Conservation (phyloP, 2,888 invertebrate genomes). For the Anoplius nigerrimus region DNA sequence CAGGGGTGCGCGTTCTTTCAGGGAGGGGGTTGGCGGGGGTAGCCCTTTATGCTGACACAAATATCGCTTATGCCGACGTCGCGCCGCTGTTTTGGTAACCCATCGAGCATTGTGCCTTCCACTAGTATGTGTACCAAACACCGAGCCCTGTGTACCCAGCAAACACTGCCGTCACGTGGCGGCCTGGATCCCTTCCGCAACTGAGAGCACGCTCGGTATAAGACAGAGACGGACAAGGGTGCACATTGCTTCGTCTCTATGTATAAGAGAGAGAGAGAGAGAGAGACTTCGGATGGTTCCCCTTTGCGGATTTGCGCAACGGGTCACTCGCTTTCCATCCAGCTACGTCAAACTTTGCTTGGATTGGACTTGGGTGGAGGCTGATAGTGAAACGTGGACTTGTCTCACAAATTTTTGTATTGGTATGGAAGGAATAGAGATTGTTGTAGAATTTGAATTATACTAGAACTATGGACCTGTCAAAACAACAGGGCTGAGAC, state of each 20-base stretch:
- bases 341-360: neutral
- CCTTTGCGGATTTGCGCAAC: constrained; percentile 63
- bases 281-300: constrained; percentile 35
- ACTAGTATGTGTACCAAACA: constrained; percentile 69
- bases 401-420: no score
- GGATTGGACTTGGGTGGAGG: no score
- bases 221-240: no score
- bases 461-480: no score
- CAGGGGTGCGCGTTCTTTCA: neutral
- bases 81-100: constrained; percentile 74
- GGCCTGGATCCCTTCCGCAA: constrained; percentile 55
- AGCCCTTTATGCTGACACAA: constrained; percentile 74
- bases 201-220: constrained; percentile 23
- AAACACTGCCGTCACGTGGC: constrained; percentile 73
- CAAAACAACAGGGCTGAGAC: no score
- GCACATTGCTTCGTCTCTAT: no score
- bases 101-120: constrained; percentile 71
- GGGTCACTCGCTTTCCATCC: constrained; percentile 32
- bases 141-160: constrained; percentile 71
- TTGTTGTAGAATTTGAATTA: no score
- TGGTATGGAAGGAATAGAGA: no score
- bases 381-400: no score
- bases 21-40: constrained; percentile 41
- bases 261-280: no score
- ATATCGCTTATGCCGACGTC: constrained; percentile 73